Evolutionary conservation across 2,797 vertebrate genomes (phyloP), one percentile per base, ranked within the genome.

Genomic region (Enteromius fasciolatus): DNA sequence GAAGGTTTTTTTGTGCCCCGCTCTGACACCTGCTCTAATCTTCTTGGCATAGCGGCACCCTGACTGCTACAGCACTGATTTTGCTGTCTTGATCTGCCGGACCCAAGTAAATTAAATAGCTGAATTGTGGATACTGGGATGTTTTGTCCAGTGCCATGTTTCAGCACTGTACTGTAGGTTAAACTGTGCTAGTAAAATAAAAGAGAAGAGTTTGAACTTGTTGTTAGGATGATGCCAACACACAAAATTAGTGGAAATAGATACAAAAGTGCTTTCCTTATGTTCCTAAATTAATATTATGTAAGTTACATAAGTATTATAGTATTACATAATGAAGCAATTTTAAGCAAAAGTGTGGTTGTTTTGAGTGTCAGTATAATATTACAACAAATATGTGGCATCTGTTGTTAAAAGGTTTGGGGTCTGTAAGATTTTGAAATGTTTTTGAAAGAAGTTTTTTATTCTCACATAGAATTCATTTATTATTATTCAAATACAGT

Each of bases 11-110:
- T 82, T 81, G 77, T 52, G 57, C 52, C 85, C 83, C 67, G 68
- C 87, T 82, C 89, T 80, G 87, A 92, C 92, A 91, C 89, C 89
- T 92, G 90, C 88, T 86, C 82, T 87, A 87, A 87, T 91, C 85
- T 90, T 78, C 86, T 87, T 79, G 75, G 87, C 85, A 86, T 78
- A 88, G 81, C 84, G 76, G 61, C 70, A 10, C 76, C 68, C 78
- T 64, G 61, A 48, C 69, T 86, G 80, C 78, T 31, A 76, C 52
- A 86, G 89, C 82, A 82, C 88, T 78, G 31, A 86, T 88, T 41
- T 39, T 5, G 41, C 41, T n/a, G 48, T 50, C 78, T 80, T 69
- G 78, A 46, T 80, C 79, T 79, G 76, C 57, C 83, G 76, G 28
- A 72, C 59, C 14, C 57, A 46, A 79, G 46, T 77, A 39, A 41